A percentile compares a stretch with the other conserved stretches of the same genome.
Conservation (phyloP, 2,888 invertebrate genomes). For the Arctia plantaginis region DNA sequence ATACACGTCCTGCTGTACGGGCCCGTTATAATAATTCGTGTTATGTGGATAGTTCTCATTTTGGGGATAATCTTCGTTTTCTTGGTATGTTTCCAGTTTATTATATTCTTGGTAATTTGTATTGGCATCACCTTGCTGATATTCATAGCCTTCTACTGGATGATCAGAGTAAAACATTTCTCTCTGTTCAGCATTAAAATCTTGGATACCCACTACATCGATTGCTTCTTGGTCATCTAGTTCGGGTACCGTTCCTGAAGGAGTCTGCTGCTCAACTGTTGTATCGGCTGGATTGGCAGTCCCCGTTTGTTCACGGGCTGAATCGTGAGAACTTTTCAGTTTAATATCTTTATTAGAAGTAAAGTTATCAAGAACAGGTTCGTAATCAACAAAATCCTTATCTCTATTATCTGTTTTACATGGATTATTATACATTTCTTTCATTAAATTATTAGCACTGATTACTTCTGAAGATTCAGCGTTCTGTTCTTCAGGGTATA, state of each 20-base stretch:
- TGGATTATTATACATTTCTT: slow-evolving; percentile 39
- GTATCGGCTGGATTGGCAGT: slow-evolving; percentile 21
- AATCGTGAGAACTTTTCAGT: slow-evolving; percentile 48
- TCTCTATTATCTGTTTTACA: slow-evolving; percentile 18
- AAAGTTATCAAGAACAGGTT: slow-evolving; percentile 52
- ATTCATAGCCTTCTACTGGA: slow-evolving; percentile 50
- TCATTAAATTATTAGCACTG: slow-evolving; percentile 34
- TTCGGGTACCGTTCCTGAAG: slow-evolving; percentile 24
- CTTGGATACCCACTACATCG: slow-evolving; percentile 58
- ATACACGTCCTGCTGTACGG: slow-evolving; percentile 48
- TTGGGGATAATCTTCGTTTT: background rate
- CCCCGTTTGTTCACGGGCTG: slow-evolving; percentile 45
- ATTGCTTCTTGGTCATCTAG: slow-evolving; percentile 22
- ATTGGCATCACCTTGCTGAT: slow-evolving; percentile 45
- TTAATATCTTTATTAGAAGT: slow-evolving; percentile 43
- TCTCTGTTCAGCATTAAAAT: slow-evolving; percentile 68
- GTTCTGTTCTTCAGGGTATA: slow-evolving; percentile 40
- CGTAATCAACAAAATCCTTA: slow-evolving; percentile 45
- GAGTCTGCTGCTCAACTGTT: slow-evolving; percentile 3
- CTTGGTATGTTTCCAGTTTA: slow-evolving; percentile 51
- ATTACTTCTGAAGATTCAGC: slow-evolving; percentile 38
- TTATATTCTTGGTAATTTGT: slow-evolving; percentile 49
- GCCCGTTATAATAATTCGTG: slow-evolving; percentile 66
- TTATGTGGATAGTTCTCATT: slow-evolving; percentile 40
- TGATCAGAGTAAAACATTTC: slow-evolving; percentile 73